Percentiles rank a stretch among this genome's conserved stretches.
These are phyloP conservation scores for Tapirus indicus DNA, from an alignment of 2,797 vertebrate species.

Conservation along the genomic window DNA sequence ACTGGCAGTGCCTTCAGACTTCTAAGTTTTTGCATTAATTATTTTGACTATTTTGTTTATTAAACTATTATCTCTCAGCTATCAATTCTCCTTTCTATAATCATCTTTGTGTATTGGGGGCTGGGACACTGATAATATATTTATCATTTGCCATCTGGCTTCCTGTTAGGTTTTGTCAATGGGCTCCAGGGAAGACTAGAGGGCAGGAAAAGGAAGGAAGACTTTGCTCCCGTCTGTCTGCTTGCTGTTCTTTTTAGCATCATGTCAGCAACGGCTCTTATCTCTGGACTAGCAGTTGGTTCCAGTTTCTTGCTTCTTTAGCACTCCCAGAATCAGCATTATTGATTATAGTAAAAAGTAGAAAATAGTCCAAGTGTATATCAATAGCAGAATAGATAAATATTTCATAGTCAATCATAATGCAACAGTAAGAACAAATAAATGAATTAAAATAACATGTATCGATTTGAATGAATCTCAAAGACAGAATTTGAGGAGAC, in stretches of 20 bases:
- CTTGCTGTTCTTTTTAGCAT: neutral
- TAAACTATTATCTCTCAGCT: neutral
- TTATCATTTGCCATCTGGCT: neutral
- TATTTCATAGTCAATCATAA: neutral
- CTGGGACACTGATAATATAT: neutral
- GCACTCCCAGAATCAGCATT: neutral
- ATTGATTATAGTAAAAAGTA: neutral
- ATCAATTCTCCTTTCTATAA: neutral
- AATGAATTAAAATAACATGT: neutral
- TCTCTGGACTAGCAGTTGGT: neutral
- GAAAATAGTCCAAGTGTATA: neutral
- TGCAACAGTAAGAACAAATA: neutral
- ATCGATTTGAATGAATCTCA: neutral
- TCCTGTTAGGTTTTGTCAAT: neutral
- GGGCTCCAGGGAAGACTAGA: neutral
- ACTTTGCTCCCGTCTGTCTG: neutral
- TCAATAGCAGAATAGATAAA: neutral
- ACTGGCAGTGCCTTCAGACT: neutral
- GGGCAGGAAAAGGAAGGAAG: neutral
- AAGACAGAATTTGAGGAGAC: neutral
- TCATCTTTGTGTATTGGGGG: neutral
- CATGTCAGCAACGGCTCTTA: neutral
- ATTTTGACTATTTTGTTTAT: neutral
- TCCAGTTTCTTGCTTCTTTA: neutral
- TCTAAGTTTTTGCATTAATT: neutral